A percentile compares a stretch with the other conserved stretches of the same genome.
These are phyloP conservation scores for Trichechus manatus DNA, from an alignment of 2,113 vertebrate genomes.

Conservation along the genomic window DNA sequence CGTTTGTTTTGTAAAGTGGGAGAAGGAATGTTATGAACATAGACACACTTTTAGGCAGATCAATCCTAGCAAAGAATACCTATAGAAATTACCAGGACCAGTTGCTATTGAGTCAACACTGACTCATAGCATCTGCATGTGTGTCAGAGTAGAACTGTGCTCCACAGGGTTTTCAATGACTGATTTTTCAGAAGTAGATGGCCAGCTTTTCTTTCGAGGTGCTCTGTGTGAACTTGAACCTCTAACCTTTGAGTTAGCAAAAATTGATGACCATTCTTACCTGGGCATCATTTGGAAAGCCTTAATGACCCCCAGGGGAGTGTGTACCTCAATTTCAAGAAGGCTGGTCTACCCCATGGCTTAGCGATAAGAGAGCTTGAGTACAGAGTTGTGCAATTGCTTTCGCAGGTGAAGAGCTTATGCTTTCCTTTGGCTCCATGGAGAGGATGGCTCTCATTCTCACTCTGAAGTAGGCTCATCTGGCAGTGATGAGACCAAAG, in stretches of 20 bases:
- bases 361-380: neutral
- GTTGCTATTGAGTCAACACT: no score
- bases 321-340: rapidly evolving
- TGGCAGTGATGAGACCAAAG: neutral
- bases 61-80: neutral
- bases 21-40: neutral
- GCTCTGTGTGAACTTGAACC: no score
- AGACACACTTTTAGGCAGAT: neutral
- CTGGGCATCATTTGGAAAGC: neutral
- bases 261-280: neutral
- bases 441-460: neutral
- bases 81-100: no score
- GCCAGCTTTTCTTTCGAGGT: no score
- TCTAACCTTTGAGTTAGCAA: no score
- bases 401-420: no score
- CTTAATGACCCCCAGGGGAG: neutral
- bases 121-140: no score
- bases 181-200: no score
- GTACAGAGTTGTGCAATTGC: no score
- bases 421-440: neutral
- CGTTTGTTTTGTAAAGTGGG: neutral
- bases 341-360: rapidly evolving
- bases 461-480: neutral
- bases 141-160: no score
- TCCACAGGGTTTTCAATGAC: no score